Evolutionary conservation across 2,797 vertebrate genomes (phyloP).

Genomic region (Diplodus sargus): DNA sequence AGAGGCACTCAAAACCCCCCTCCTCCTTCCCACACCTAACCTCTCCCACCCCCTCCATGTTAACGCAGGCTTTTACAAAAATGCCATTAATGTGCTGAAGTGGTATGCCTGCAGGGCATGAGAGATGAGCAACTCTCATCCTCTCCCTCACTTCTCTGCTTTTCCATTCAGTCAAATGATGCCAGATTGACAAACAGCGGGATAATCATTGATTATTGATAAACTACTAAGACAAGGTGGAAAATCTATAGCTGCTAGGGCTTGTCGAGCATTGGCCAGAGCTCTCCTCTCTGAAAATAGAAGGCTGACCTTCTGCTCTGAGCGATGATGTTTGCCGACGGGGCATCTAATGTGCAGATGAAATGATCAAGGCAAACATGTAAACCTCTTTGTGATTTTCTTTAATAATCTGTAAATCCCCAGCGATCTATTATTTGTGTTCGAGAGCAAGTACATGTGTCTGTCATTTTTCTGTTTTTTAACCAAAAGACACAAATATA

Average conservation of each 20-base stretch:
- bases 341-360: conserved; percentile 47
- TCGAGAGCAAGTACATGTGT: not conserved
- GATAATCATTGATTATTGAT: conserved; percentile 79
- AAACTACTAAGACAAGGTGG: conserved; percentile 68
- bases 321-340: conserved; percentile 51
- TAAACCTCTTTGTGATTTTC: conserved; percentile 11
- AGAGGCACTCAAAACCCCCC: conserved; percentile 30
- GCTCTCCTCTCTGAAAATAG: conserved; percentile 44
- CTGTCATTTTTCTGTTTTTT: not conserved
- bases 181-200: conserved; percentile 67
- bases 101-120: conserved; percentile 68
- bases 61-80: conserved; percentile 52
- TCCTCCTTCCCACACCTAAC: conserved; percentile 5
- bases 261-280: conserved; percentile 32
- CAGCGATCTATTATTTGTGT: not conserved
- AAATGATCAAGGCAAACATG: conserved; percentile 48
- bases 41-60: conserved; percentile 1
- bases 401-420: conserved; percentile 8
- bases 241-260: conserved; percentile 63
- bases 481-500: conserved; percentile 13
- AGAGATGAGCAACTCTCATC: conserved; percentile 66
- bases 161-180: conserved; percentile 61
- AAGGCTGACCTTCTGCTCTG: conserved; percentile 53
- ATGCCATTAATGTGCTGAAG: conserved; percentile 59
- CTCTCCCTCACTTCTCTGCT: conserved; percentile 43